Evolutionary conservation across 2,888 invertebrate species (phyloP), one percentile per base, ranked within the genome.

Genomic region (Scotopteryx bipunctaria): DNA sequence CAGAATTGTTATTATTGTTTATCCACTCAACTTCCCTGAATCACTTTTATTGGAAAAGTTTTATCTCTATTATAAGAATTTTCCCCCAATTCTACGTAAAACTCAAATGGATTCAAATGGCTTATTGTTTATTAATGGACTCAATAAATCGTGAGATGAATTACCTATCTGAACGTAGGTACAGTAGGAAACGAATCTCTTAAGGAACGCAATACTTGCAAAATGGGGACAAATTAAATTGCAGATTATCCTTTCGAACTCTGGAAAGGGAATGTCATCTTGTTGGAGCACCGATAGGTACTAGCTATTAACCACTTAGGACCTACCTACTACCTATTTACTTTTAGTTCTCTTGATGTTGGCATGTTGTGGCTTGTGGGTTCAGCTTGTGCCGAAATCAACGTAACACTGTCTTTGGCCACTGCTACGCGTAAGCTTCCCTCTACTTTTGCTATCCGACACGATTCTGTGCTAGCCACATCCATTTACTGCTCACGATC

Each of bases 111-210:
- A 63, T 50, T 55, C 53, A 48, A 58, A 60, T 41, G 59, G 59
- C 55, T 61, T 58, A 59, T 63, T 61, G 57, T 59, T 59, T 63
- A 59, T 59, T 56, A 63, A 63, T 61, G 58, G 59, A 51, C 54
- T 48, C 52, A 55, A 59, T 63, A 63, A 59, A 61, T 63, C 63
- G 46, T 45, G 33, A 44, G 47, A 46, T 56, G 52, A 61, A 57
- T 59, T 54, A 59, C 50, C 47, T 45, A 38, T n/a, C n/a, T n/a
- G n/a, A 33, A n/a, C 9, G 32, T 21, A 23, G 14, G 9, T 36
- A 13, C 29, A 14, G 51, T 44, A 41, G 37, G 29, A 36, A 35
- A 31, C 37, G 35, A 27, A 49, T 41, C 41, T 48, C 51, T 47
- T 51, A 52, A 44, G 33, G 55, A 44, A 33, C 23, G 42, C 27